Evolutionary conservation across 2,113 vertebrate species (phyloP), one percentile per base, ranked within the genome.

Genomic region (Sterrhoptilus dennistouni): DNA sequence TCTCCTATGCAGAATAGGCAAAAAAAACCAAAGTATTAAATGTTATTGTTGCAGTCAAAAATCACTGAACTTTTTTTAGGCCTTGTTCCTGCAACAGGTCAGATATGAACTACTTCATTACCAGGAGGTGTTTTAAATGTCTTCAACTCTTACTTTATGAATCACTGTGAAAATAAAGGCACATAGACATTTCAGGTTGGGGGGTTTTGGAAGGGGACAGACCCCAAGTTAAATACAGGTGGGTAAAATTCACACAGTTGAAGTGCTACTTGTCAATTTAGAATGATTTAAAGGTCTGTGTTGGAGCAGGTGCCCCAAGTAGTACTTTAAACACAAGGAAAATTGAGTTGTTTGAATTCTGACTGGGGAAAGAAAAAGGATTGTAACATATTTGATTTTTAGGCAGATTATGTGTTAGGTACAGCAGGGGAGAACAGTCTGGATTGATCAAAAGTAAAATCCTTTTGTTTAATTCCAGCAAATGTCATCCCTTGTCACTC

Each of bases 101-200:
- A 80, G 19, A 14, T 25, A 12, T 5, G 25, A 57, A 16, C 57
- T 35, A 12, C 29, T 87, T 69, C 35, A 40, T 42, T 27, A 38
- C 89, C 66, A 61, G 61, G 9, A 70, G 69, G 81, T 79, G 42
- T 84, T 95, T 57, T 14, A 74, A 42, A 22, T 63, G 53, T 72
- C 65, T 91, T 63, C 56, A 53, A 2, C 60, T 83, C 42, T 76
- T 63, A 11, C 31, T 92, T 83, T 84, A 10, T 18, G 31, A 82
- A 95, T 84, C 93, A 94, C 88, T 96, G 92, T 96, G 96, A 90
- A 93, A 90, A 87, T 49, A 64, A 89, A 89, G 71, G 83, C 92
- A 78, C 60, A 23, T 5, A 13, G 33, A 8, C 66, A 74, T 60
- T 65, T 47, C 2, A 40, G 54, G 59, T 6, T 6, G 20, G 36